Evolutionary conservation across 2,888 invertebrate genomes (phyloP).

Genomic region (Eristalis tenax): DNA sequence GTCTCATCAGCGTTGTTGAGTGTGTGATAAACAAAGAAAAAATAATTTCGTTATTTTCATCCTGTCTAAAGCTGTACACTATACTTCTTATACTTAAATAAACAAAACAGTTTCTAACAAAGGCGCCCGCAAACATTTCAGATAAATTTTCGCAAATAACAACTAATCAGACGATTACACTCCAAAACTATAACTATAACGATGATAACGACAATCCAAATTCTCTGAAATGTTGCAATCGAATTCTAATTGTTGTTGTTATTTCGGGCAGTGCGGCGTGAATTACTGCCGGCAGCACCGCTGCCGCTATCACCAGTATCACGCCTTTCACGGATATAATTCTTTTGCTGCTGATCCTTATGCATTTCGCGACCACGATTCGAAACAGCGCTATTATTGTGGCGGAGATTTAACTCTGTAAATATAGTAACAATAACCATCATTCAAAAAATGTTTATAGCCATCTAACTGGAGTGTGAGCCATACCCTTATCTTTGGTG

Average conservation of each 20-base stretch:
- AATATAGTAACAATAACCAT: background rate
- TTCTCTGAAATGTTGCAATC: conserved; percentile 70
- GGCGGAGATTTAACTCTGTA: conserved; percentile 52
- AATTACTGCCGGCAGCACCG: conserved; percentile 73
- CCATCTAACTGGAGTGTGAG: background rate
- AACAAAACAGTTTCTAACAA: conserved; percentile 39
- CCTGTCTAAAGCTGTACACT: conserved; percentile 50
- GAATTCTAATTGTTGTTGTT: conserved; percentile 73
- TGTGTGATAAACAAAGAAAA: conserved; percentile 28
- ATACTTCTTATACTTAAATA: conserved; percentile 40
- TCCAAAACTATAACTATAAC: conserved; percentile 67
- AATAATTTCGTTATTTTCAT: conserved; percentile 37
- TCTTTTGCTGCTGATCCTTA: conserved; percentile 68
- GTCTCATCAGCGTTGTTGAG: conserved; percentile 42
- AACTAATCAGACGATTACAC: conserved; percentile 66
- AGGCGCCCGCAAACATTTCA: conserved; percentile 70
- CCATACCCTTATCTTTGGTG: conserved; percentile 80
- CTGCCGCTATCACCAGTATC: conserved; percentile 76
- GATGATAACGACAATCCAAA: conserved; percentile 68
- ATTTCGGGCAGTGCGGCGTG: conserved; percentile 78
- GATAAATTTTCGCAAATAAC: conserved; percentile 67
- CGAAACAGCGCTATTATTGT: conserved; percentile 47
- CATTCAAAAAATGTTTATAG: background rate
- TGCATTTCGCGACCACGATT: conserved; percentile 73
- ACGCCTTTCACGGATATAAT: conserved; percentile 75